Conservation (phyloP, 2,797 vertebrate genomes). For the Epinephelus malabaricus region DNA sequence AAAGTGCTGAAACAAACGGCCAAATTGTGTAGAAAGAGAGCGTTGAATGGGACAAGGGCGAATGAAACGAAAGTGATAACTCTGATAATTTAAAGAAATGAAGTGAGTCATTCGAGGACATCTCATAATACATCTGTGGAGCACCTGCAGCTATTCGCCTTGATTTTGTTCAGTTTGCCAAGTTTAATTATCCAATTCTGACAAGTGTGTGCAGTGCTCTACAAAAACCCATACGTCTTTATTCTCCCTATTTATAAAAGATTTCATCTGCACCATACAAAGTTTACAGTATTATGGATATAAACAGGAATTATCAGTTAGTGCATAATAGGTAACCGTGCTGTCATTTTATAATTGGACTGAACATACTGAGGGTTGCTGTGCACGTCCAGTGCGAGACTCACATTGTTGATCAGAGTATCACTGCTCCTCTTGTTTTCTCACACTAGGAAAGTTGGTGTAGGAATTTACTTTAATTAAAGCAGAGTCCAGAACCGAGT, state of each 20-base stretch:
- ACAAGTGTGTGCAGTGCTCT: neutral
- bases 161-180: slow-evolving; percentile 24
- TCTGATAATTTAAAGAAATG: slow-evolving; percentile 32
- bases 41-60: neutral
- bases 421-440: neutral
- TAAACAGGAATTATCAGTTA: neutral
- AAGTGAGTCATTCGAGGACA: slow-evolving; percentile 20
- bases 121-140: slow-evolving; percentile 24
- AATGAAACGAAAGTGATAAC: slow-evolving; percentile 18
- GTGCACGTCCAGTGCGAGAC: neutral
- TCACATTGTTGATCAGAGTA: neutral
- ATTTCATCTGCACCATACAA: neutral
- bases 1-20: neutral
- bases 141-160: slow-evolving; percentile 27
- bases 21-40: neutral
- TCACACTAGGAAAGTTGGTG: slow-evolving; percentile 6
- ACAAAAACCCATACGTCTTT: slow-evolving; percentile 8
- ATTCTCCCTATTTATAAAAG: neutral
- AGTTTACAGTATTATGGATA: neutral
- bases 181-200: slow-evolving; percentile 37
- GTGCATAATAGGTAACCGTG: neutral
- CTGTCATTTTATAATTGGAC: neutral
- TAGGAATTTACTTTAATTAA: slow-evolving; percentile 14
- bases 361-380: neutral
- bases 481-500: slow-evolving; percentile 9